Conservation (phyloP, 1,140 invertebrate species). For the Tetragnatha versicolor region DNA sequence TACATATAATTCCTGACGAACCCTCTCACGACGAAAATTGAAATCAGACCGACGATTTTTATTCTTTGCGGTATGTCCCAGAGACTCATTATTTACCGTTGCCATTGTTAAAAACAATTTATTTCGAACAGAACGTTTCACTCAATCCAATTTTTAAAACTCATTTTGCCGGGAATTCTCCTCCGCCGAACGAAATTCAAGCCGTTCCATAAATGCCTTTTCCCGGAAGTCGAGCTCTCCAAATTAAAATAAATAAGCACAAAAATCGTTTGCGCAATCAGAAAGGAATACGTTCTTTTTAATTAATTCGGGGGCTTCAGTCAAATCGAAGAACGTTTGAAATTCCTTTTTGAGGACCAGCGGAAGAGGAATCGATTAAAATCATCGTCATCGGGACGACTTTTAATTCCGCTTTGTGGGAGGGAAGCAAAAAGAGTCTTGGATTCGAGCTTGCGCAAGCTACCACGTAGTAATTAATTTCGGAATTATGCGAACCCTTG, state of each 20-base stretch:
- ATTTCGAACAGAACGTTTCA: neutral
- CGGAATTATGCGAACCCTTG: conserved; percentile 51
- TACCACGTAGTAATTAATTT: conserved; percentile 51
- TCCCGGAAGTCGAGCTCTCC: conserved; percentile 6
- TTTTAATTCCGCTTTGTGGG: conserved; percentile 33
- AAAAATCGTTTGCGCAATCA: conserved; percentile 38
- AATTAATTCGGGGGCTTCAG: conserved; percentile 46
- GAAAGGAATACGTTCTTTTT: conserved; percentile 46
- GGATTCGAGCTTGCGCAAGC: conserved; percentile 15
- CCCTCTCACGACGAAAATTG: too few species aligned
- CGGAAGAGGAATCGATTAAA: conserved; percentile 54
- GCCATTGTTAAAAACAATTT: conserved; percentile 20
- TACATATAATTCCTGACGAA: too few species aligned
- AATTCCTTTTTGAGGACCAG: conserved; percentile 45
- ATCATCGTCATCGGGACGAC: conserved; percentile 47
- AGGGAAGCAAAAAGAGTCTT: neutral
- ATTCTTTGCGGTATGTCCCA: too few species aligned
- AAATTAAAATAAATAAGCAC: conserved; percentile 38
- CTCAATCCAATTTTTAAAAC: conserved; percentile 9
- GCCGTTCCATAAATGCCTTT: conserved; percentile 6
- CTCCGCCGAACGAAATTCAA: neutral
- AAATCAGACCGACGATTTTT: too few species aligned
- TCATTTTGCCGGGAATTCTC: neutral
- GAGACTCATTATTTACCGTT: conserved; percentile 1
- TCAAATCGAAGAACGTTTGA: conserved; percentile 43